Conservation (phyloP, 2,888 invertebrate genomes). For the Metellina segmentata region DNA sequence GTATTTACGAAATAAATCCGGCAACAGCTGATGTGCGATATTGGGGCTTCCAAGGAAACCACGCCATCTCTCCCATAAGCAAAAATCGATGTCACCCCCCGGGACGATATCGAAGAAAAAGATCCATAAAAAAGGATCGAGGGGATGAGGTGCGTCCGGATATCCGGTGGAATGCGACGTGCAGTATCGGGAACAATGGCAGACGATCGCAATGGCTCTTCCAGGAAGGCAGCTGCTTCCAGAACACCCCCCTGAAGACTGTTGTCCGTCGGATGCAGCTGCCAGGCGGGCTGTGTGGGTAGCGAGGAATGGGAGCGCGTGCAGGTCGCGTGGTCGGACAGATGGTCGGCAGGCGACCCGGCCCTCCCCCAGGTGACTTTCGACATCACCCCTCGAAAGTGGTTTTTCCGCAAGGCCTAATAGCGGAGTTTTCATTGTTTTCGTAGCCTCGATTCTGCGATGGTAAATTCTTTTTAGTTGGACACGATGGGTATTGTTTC, state of each 20-base stretch:
- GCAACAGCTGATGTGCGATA: no score
- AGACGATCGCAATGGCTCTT: neutral
- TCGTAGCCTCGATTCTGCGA: no score
- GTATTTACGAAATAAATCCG: no score
- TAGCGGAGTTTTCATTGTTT: no score
- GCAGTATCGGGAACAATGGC: neutral
- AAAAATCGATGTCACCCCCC: no score
- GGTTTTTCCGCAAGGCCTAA: no score
- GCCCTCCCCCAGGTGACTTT: no score
- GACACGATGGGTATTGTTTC: no score
- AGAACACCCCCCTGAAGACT: neutral
- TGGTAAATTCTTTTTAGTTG: no score
- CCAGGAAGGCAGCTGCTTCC: neutral
- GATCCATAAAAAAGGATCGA: neutral
- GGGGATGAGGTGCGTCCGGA: neutral
- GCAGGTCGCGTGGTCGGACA: conserved; percentile 3
- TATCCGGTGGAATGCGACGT: neutral
- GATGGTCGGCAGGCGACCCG: neutral
- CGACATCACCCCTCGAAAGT: no score
- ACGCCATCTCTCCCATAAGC: no score
- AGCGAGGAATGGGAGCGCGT: neutral
- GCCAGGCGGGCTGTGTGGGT: conserved; percentile 2
- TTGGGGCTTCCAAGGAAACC: no score
- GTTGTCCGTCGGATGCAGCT: neutral
- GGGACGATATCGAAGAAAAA: neutral